These are phyloP conservation scores for Epirrita christyi DNA, from an alignment of 2,888 invertebrate species.

Conservation along the genomic window DNA sequence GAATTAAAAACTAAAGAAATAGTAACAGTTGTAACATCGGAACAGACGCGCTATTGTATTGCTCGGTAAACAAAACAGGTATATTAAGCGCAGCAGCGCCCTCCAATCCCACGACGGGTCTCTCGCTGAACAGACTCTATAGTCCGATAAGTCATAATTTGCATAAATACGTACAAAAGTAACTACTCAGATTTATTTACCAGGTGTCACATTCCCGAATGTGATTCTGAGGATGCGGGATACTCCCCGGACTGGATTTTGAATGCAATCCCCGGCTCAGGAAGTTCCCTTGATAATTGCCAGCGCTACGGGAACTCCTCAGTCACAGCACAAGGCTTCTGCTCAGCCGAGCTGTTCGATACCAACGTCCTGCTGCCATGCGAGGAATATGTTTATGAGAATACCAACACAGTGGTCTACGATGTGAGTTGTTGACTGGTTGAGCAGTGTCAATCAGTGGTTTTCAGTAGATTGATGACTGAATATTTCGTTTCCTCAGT, in stretches of 20 bases:
- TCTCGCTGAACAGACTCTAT: too few relatives aligned
- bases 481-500: conserved; percentile 63
- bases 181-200: not conserved
- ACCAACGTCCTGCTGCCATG: conserved; percentile 45
- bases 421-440: conserved; percentile 21
- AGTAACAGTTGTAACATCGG: too few relatives aligned
- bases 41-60: too few relatives aligned
- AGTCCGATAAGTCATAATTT: too few relatives aligned
- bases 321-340: conserved; percentile 38
- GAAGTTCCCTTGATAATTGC: conserved; percentile 70
- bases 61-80: too few relatives aligned
- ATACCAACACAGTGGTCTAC: conserved; percentile 50
- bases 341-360: conserved; percentile 62
- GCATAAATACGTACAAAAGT: too few relatives aligned
- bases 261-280: conserved; percentile 31
- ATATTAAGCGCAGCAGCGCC: too few relatives aligned
- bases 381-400: conserved; percentile 60
- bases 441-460: too few relatives aligned
- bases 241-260: conserved; percentile 9
- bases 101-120: too few relatives aligned
- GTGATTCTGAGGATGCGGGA: conserved; percentile 34
- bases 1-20: too few relatives aligned
- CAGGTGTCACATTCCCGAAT: conserved; percentile 42
- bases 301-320: conserved; percentile 58
- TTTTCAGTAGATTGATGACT: not conserved